These are phyloP conservation scores for Quadroppia sp. DNA, from an alignment of 2,888 invertebrate genomes.

Conservation along the genomic window DNA sequence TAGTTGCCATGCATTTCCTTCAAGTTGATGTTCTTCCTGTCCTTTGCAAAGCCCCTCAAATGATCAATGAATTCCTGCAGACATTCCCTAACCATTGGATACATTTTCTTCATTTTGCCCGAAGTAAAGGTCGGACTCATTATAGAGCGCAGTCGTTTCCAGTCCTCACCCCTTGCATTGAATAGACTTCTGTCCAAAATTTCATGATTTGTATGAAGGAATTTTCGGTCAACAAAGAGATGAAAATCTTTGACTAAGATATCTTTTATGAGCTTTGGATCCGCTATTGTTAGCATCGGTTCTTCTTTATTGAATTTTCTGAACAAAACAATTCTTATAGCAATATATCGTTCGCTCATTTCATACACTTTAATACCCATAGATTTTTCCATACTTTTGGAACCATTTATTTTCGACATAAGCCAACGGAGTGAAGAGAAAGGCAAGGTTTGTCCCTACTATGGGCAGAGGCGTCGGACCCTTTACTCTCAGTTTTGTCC, in stretches of 20 bases:
- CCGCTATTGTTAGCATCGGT: not conserved
- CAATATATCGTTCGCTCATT: no score
- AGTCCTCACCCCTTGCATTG: not conserved
- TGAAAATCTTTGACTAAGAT: constrained; percentile 37
- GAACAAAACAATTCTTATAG: no score
- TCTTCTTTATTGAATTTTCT: not conserved
- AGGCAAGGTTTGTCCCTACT: not conserved
- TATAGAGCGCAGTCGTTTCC: constrained; percentile 36
- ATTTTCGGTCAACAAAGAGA: not conserved
- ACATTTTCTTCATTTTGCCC: constrained; percentile 38
- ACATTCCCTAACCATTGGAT: constrained; percentile 33
- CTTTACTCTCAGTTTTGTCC: not conserved
- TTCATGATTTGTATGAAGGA: not conserved
- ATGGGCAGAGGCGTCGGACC: not conserved
- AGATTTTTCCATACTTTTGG: constrained; percentile 25
- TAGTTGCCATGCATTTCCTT: constrained; percentile 55
- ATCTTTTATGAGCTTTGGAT: constrained; percentile 20
- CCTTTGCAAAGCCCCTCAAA: not conserved
- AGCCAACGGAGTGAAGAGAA: not conserved
- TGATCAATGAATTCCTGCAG: not conserved
- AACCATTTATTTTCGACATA: not conserved
- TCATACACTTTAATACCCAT: constrained; percentile 19
- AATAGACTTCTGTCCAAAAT: not conserved
- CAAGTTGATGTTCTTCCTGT: not conserved
- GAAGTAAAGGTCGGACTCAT: constrained; percentile 35